Percentiles rank a stretch among this genome's conserved stretches.
These are phyloP conservation scores for Diarsia dahlii DNA, from an alignment of 2,888 invertebrate genomes.

Conservation along the genomic window DNA sequence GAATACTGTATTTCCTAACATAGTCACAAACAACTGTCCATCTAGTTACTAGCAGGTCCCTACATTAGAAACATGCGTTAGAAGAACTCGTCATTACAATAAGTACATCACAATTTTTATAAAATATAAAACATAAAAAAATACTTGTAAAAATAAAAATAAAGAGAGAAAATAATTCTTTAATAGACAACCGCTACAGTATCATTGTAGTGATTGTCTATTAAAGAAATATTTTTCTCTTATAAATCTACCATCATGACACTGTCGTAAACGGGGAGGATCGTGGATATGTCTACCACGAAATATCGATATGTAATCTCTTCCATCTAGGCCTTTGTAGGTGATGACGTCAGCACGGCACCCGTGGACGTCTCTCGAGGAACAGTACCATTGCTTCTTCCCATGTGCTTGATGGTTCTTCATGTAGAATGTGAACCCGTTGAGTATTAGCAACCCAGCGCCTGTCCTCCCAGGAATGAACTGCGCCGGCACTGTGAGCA, in stretches of 20 bases:
- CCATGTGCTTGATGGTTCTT: slow-evolving; percentile 89
- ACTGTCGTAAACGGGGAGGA: slow-evolving; percentile 85
- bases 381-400: slow-evolving; percentile 89
- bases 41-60: slow-evolving; percentile 86
- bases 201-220: slow-evolving; percentile 73
- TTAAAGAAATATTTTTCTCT: slow-evolving; percentile 81
- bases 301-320: slow-evolving; percentile 88
- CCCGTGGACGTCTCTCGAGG: slow-evolving; percentile 86
- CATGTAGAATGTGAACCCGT: slow-evolving; percentile 89
- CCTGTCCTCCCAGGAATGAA: slow-evolving; percentile 88
- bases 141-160: slow-evolving; percentile 65
- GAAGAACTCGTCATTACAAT: slow-evolving; percentile 76
- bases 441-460: slow-evolving; percentile 84
- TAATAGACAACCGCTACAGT: too few relatives aligned
- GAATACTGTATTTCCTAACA: slow-evolving; percentile 88
- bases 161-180: slow-evolving; percentile 49
- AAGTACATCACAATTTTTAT: slow-evolving; percentile 79
- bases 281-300: slow-evolving; percentile 86
- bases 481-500: slow-evolving; percentile 86
- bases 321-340: slow-evolving; percentile 84
- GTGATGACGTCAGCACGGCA: slow-evolving; percentile 88
- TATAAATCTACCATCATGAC: slow-evolving; percentile 87
- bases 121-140: slow-evolving; percentile 69
- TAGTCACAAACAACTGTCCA: slow-evolving; percentile 76
- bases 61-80: slow-evolving; percentile 82